phyloP scores from a whole-genome alignment of 2,113 vertebrate species.

The Xiphophorus maculatus region DNA sequence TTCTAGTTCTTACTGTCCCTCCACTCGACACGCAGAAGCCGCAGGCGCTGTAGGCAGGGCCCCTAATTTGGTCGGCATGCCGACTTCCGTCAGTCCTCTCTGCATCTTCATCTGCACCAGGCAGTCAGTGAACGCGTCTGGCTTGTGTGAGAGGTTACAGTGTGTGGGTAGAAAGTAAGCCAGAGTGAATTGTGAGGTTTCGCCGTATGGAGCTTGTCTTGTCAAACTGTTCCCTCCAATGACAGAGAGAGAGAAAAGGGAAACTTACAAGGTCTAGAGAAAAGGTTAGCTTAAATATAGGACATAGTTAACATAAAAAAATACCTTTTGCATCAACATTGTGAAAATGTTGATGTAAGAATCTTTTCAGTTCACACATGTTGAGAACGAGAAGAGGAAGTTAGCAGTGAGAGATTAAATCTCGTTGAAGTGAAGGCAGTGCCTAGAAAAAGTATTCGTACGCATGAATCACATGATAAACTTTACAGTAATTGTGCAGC shows the following conservation, averaged over 20 bases:
- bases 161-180: constrained; percentile 10
- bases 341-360: too few relatives aligned
- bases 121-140: background rate
- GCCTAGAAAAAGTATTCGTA: too few relatives aligned
- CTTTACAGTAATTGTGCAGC: too few relatives aligned
- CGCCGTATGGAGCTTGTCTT: constrained; percentile 39
- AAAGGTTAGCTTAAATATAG: background rate
- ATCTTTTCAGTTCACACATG: too few relatives aligned
- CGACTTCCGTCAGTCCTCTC: constrained; percentile 33
- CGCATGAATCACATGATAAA: too few relatives aligned
- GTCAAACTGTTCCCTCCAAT: constrained; percentile 29
- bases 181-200: constrained; percentile 1
- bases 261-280: background rate
- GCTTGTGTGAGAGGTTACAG: constrained; percentile 8
- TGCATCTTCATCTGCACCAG: constrained; percentile 14
- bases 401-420: too few relatives aligned
- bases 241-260: background rate
- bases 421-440: too few relatives aligned
- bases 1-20: background rate
- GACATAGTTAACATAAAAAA: too few relatives aligned
- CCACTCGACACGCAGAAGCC: background rate
- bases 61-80: background rate
- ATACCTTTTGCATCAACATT: too few relatives aligned
- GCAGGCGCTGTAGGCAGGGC: background rate
- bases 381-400: too few relatives aligned